Conservation (phyloP, 1,140 invertebrate species). For the Cydia fagiglandana region DNA sequence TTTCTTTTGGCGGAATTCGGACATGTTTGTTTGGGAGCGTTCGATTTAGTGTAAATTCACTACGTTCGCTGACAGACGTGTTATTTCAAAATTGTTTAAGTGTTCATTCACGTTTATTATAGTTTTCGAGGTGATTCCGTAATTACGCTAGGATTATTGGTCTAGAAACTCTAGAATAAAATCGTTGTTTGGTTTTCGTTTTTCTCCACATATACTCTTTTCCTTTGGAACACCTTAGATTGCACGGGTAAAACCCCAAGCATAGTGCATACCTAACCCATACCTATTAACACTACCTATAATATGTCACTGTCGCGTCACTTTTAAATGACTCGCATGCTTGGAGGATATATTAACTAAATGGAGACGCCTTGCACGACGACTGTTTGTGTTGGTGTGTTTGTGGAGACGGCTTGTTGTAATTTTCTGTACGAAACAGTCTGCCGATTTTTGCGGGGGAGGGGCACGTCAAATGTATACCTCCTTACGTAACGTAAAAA, state of each 20-base stretch:
- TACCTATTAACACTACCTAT: too few relatives aligned
- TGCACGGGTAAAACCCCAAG: neutral
- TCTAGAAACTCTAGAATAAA: slow-evolving; percentile 39
- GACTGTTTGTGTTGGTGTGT: too few relatives aligned
- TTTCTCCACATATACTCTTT: neutral
- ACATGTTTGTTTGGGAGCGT: slow-evolving; percentile 64
- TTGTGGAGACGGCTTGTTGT: too few relatives aligned
- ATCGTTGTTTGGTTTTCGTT: neutral
- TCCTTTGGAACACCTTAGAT: neutral
- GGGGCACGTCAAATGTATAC: too few relatives aligned
- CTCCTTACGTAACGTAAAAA: too few relatives aligned
- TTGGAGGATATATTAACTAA: too few relatives aligned
- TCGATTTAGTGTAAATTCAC: slow-evolving; percentile 71
- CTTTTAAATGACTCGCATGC: too few relatives aligned
- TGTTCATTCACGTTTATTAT: slow-evolving; percentile 35
- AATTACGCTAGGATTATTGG: slow-evolving; percentile 37
- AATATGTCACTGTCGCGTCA: too few relatives aligned
- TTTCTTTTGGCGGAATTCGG: slow-evolving; percentile 50
- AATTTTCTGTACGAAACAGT: too few relatives aligned
- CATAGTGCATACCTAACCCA: neutral
- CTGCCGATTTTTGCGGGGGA: too few relatives aligned
- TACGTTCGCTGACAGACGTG: slow-evolving; percentile 61
- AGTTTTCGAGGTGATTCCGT: slow-evolving; percentile 36
- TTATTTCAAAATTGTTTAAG: slow-evolving; percentile 49
- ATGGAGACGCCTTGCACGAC: too few relatives aligned